These are phyloP conservation scores for Gambusia yucatana DNA, from an alignment of 2,797 vertebrate species.

Conservation along the genomic window DNA sequence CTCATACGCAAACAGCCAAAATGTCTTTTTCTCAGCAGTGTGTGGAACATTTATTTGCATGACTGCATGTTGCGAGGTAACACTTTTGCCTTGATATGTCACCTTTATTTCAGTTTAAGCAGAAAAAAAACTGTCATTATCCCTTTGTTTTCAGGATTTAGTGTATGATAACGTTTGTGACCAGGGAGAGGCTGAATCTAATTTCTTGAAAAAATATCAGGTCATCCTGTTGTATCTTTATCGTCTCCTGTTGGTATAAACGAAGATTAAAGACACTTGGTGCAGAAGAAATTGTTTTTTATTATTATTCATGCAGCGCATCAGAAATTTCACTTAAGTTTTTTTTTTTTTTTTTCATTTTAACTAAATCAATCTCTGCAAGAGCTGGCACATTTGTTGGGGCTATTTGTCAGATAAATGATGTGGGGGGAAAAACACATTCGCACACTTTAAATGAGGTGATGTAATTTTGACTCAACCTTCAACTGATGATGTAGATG, in stretches of 20 bases:
- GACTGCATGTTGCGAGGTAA: conserved; percentile 71
- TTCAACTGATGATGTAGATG: not conserved
- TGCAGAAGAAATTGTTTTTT: conserved; percentile 25
- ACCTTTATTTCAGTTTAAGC: conserved; percentile 43
- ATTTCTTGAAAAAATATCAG: conserved; percentile 39
- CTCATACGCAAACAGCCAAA: conserved; percentile 30
- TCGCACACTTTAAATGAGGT: conserved; percentile 21
- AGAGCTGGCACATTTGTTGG: not conserved
- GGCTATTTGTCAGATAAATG: conserved; percentile 12
- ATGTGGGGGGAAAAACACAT: conserved; percentile 13
- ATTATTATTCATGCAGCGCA: conserved; percentile 24
- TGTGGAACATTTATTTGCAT: conserved; percentile 63
- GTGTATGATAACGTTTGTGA: conserved; percentile 36
- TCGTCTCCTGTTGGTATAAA: conserved; percentile 34
- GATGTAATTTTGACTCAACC: conserved; percentile 17
- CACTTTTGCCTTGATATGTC: conserved; percentile 79
- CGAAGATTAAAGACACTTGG: conserved; percentile 31
- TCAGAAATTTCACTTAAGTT: conserved; percentile 21
- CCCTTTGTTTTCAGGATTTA: conserved; percentile 38
- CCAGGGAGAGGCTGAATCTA: conserved; percentile 31
- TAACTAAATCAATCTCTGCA: conserved; percentile 2
- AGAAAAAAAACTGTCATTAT: conserved; percentile 36
- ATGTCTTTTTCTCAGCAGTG: conserved; percentile 35
- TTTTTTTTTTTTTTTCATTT: conserved; percentile 4
- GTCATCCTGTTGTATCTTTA: conserved; percentile 49